phyloP scores from a whole-genome alignment of 2,113 vertebrate genomes.

The Fulica atra region DNA sequence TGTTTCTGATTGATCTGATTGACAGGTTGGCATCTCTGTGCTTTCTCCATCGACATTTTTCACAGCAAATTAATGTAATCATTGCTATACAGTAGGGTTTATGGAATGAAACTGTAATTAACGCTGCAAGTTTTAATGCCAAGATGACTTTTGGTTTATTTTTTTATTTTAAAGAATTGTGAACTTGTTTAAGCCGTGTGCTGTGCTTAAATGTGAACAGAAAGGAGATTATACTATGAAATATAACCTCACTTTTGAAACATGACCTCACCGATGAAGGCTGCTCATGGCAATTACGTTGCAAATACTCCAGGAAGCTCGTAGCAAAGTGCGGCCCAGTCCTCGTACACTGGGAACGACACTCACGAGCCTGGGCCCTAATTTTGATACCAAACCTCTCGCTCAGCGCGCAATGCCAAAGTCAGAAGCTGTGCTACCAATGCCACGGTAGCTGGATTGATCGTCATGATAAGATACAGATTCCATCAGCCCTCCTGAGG shows the following conservation, averaged over 20 bases:
- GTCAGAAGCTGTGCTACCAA: background rate
- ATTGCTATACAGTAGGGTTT: background rate
- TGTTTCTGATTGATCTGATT: slow-evolving; percentile 4
- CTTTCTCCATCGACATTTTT: slow-evolving; percentile 2
- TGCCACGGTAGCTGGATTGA: background rate
- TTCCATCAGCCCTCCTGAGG: background rate
- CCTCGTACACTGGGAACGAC: background rate
- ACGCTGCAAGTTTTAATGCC: background rate
- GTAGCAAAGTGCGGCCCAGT: background rate
- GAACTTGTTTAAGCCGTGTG: slow-evolving; percentile 11
- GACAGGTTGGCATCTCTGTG: background rate
- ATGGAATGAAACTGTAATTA: slow-evolving; percentile 5
- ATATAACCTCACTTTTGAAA: background rate
- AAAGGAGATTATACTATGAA: slow-evolving; percentile 9
- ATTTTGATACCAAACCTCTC: background rate
- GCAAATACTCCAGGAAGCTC: background rate
- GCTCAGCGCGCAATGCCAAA: background rate
- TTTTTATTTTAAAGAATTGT: background rate
- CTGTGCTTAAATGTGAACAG: slow-evolving; percentile 12
- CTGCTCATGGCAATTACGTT: background rate
- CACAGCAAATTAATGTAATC: background rate
- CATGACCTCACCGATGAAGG: slow-evolving; percentile 21
- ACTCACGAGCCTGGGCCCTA: background rate
- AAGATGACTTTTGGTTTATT: background rate
- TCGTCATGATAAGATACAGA: background rate